Evolutionary conservation across 2,888 invertebrate genomes (phyloP).

Genomic region (Itoplectis maculator): DNA sequence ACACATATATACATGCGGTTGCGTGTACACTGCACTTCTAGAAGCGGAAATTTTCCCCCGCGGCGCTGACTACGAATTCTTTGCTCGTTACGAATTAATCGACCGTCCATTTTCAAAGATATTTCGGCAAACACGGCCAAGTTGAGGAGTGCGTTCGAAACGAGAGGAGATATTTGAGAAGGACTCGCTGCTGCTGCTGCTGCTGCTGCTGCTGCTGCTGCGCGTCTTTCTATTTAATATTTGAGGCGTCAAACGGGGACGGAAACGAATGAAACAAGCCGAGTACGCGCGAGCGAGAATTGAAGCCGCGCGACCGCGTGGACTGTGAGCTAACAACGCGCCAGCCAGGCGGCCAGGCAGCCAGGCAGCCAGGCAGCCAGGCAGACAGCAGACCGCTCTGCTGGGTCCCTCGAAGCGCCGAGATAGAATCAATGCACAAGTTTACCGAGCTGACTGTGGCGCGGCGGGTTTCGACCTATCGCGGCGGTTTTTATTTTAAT

Average conservation of each 20-base stretch:
- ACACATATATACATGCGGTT: too few species aligned
- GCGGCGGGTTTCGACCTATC: neutral
- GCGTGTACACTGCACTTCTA: too few species aligned
- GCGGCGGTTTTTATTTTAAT: neutral
- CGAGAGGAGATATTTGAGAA: conserved; percentile 16
- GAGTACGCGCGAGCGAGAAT: conserved; percentile 2
- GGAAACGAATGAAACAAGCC: neutral
- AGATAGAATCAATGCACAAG: conserved; percentile 14
- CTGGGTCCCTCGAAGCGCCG: neutral
- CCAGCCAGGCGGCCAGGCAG: too few species aligned
- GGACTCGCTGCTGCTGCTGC: too few species aligned
- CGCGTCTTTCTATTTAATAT: conserved; percentile 20
- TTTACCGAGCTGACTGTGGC: neutral
- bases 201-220: too few species aligned
- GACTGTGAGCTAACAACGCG: conserved; percentile 16
- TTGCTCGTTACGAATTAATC: too few species aligned
- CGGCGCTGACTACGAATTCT: too few species aligned
- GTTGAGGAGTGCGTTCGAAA: neutral
- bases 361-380: too few species aligned
- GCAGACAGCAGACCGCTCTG: neutral
- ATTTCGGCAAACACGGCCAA: neutral
- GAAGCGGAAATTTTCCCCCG: too few species aligned
- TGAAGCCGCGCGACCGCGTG: conserved; percentile 8
- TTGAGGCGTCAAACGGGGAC: neutral
- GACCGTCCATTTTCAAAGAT: neutral